Evolutionary conservation across 1,140 invertebrate genomes (phyloP).

Genomic region (Drosophila leontia): DNA sequence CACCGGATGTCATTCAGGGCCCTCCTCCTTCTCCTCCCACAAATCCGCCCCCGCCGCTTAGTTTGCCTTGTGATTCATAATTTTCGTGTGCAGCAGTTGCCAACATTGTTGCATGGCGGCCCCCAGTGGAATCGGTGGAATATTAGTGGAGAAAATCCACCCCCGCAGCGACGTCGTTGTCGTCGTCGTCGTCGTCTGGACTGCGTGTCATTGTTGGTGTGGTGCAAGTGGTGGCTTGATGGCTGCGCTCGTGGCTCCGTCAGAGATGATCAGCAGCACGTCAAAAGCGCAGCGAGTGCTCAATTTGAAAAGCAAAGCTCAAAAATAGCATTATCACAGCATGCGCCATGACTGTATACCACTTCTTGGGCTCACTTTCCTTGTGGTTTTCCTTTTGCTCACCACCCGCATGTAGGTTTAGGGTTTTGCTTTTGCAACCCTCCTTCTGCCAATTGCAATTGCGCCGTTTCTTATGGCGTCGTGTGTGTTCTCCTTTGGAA

Average conservation of each 20-base stretch:
- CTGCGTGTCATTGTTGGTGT: constrained; percentile 33
- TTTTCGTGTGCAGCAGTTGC: constrained; percentile 58
- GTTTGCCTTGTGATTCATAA: constrained; percentile 70
- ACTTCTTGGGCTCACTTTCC: constrained; percentile 1
- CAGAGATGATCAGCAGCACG: constrained; percentile 49
- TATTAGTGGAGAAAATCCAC: constrained; percentile 48
- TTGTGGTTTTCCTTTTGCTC: neutral
- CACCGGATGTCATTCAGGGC: constrained; percentile 68
- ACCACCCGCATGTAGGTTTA: constrained; percentile 71
- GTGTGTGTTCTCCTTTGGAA: constrained; percentile 52
- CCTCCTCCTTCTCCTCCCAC: constrained; percentile 9
- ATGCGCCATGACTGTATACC: constrained; percentile 50
- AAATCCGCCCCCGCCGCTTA: constrained; percentile 14
- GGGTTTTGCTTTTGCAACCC: constrained; percentile 70
- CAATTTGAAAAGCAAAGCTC: constrained; percentile 80
- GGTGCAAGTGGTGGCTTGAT: constrained; percentile 24
- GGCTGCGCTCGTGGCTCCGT: constrained; percentile 9
- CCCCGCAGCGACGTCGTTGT: constrained; percentile 45
- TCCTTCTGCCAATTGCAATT: constrained; percentile 41
- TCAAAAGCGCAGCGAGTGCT: constrained; percentile 77
- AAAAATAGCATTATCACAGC: constrained; percentile 80
- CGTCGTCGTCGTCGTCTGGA: constrained; percentile 19
- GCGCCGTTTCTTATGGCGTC: constrained; percentile 62
- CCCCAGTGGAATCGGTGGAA: constrained; percentile 17
- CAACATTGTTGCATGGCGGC: constrained; percentile 61